Conservation (phyloP, 2,113 vertebrate genomes). For the Poeciliopsis turrubarensis region DNA sequence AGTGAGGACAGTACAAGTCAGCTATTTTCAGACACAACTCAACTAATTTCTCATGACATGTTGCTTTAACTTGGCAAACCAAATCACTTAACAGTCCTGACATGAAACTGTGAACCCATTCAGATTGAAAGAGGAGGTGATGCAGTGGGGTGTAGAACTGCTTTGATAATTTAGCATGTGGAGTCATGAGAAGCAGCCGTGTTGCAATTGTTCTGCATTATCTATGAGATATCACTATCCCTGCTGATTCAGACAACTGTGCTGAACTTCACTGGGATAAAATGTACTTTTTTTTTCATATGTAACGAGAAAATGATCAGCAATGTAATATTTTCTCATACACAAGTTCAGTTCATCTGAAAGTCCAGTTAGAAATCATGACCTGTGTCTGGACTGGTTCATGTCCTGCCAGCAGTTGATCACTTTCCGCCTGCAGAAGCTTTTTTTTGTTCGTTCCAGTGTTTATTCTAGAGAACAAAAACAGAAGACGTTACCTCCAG, state of each 20-base stretch:
- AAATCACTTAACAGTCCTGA: background rate
- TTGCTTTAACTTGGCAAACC: background rate
- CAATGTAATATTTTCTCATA: no score
- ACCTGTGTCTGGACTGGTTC: no score
- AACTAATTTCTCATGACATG: background rate
- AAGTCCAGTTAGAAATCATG: no score
- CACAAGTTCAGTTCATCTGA: no score
- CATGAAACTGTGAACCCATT: background rate
- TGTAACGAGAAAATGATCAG: no score
- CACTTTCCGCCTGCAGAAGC: background rate
- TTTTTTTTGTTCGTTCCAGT: background rate
- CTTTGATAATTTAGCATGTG: background rate
- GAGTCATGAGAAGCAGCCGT: background rate
- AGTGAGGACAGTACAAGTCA: background rate
- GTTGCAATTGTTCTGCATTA: background rate
- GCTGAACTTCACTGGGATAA: background rate
- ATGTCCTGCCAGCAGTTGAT: no score
- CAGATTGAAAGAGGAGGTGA: background rate
- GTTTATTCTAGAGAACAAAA: background rate
- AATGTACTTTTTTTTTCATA: no score
- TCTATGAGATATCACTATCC: background rate
- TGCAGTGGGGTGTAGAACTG: no score
- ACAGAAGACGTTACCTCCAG: background rate
- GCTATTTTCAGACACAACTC: background rate
- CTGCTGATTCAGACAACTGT: background rate